Base-by-base conservation (phyloP, 1,140 invertebrate genomes). In the Drosophila pachea region DNA sequence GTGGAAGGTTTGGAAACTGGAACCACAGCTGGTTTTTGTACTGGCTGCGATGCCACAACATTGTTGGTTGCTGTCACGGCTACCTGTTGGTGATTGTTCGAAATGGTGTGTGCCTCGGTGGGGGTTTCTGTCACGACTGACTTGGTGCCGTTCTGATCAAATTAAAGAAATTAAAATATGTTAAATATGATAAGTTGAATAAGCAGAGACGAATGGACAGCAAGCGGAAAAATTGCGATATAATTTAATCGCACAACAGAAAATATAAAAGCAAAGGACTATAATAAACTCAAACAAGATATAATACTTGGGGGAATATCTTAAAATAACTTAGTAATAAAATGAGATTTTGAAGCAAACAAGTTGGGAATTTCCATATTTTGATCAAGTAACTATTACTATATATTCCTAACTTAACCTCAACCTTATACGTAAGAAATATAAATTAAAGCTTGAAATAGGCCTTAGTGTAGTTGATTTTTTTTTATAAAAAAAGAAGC, bases 61-160 rank as follows among this genome's bases (percentile, higher is more conserved):
- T 47, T 65, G 32, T 53, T 61, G 71, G 62, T 77, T 5, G 63
- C 29, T 49, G 71, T 74, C 68, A 74, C 67, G 11, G 43, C 63
- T 79, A 72, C 22, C 4, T 67, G 73, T 55, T 84, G 78, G 50
- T 79, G 76, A 70, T 74, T 83, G 49, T 78, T 83, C 7, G 61
- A 53, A 31, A 66, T 14, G 29, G 72, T 82, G 42, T 63, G 78
- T 9, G 74, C 53, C 56, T 83, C 79, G 48, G 56, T 22, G 47
- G 58, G 52, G 70, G 73, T 81, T 72, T 75, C 76, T 61, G 66
- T 69, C 77, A 74, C 79, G 31, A 63, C 79, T 88, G 69, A 8
- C 49, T 74, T 74, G 49, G 59, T 79, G 35, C 79, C 79, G 22
- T 83, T 83, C 79, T 83, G 47, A 22, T 22, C 22, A 22, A 22